phyloP scores from a whole-genome alignment of 2,113 vertebrate species.

The Nestor notabilis region DNA sequence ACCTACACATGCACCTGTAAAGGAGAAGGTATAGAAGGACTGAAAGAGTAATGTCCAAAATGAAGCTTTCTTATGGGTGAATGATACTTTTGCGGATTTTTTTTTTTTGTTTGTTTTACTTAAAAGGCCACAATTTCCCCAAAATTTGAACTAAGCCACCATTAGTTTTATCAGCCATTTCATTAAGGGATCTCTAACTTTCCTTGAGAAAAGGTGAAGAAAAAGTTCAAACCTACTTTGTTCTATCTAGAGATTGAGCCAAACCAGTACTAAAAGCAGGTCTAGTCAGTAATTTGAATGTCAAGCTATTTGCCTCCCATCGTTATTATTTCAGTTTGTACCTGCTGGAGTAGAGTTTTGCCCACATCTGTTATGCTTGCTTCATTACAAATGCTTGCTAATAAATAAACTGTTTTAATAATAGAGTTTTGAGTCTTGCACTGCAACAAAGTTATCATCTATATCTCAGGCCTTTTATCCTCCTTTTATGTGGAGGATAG shows the following conservation, averaged over 20 bases:
- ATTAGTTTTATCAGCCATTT: background rate
- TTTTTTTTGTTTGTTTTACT: background rate
- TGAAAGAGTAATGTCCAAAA: background rate
- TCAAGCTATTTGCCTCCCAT: background rate
- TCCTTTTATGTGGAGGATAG: constrained; percentile 5
- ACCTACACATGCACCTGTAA: rapidly evolving
- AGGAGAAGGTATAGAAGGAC: background rate
- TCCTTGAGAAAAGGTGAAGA: background rate
- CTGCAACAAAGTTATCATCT: constrained; percentile 10
- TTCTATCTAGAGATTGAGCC: background rate
- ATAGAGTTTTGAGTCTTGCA: background rate
- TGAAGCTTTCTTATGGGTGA: background rate
- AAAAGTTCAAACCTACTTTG: background rate
- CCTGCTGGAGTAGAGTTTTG: background rate
- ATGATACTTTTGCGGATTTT: background rate
- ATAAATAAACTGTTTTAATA: constrained; percentile 24
- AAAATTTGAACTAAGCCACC: background rate
- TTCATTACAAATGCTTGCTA: constrained; percentile 29
- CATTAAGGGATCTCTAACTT: background rate
- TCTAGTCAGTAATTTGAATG: constrained; percentile 16
- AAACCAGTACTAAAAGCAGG: constrained; percentile 4
- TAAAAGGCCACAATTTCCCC: background rate
- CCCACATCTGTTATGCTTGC: background rate
- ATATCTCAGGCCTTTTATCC: constrained; percentile 28
- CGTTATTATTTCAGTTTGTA: constrained; percentile 6